Conservation (phyloP, 2,113 vertebrate species). For the Pholis gunnellus region DNA sequence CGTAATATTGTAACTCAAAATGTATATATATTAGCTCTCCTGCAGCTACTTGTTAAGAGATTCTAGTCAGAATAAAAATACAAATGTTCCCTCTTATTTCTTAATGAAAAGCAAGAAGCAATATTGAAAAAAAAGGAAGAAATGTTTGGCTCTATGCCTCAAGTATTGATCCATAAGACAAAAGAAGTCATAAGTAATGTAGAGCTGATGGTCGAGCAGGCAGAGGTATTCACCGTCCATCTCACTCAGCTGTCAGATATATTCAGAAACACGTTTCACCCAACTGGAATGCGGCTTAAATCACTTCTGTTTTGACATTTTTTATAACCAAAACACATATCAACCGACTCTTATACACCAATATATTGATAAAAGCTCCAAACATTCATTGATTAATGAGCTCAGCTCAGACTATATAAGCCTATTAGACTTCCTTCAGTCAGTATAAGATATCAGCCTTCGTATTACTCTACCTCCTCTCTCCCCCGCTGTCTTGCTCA, state of each 20-base stretch:
- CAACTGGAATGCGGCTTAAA: conserved; percentile 49
- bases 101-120: background rate
- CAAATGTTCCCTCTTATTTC: background rate
- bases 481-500: conserved; percentile 8
- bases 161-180: background rate
- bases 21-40: background rate
- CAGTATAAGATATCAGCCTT: background rate
- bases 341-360: background rate
- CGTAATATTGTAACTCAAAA: background rate
- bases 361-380: conserved; percentile 17
- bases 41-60: background rate
- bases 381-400: conserved; percentile 36
- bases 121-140: background rate
- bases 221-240: background rate
- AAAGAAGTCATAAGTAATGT: background rate
- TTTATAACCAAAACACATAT: conserved; percentile 16
- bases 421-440: background rate
- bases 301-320: conserved; percentile 9
- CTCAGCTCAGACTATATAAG: background rate
- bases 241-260: background rate
- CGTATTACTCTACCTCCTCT: background rate
- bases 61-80: background rate
- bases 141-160: background rate
- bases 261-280: conserved; percentile 11
- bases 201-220: background rate